These are phyloP conservation scores for Catharus ustulatus DNA, from an alignment of 2,797 vertebrate genomes.

Conservation along the genomic window DNA sequence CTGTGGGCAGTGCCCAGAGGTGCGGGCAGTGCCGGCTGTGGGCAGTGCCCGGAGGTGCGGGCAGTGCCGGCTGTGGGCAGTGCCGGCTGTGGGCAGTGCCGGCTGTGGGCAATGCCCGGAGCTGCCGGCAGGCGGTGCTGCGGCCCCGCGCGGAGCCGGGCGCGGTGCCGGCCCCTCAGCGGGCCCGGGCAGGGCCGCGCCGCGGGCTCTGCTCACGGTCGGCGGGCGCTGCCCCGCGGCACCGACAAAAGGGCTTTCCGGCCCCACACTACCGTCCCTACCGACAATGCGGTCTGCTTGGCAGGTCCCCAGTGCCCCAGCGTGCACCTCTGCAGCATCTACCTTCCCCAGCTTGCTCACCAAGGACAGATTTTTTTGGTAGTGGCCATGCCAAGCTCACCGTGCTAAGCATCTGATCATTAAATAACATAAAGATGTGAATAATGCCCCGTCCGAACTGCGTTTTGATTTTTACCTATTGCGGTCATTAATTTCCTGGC, in stretches of 20 bases:
- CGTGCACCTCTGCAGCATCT: not conserved
- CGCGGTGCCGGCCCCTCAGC: not conserved
- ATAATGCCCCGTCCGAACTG: not conserved
- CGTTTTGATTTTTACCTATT: not conserved
- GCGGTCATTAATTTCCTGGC: not conserved
- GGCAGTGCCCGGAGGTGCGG: too few species aligned
- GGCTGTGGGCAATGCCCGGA: not conserved
- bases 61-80: too few species aligned
- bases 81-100: too few species aligned
- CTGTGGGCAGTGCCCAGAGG: not conserved
- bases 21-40: too few species aligned
- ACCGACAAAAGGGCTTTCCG: too few species aligned
- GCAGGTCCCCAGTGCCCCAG: not conserved
- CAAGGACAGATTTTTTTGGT: not conserved
- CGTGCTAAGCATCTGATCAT: fast-evolving
- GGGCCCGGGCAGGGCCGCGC: not conserved
- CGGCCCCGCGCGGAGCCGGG: not conserved
- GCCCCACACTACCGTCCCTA: not conserved
- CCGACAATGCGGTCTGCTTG: not conserved
- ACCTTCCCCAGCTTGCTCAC: not conserved
- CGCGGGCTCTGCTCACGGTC: not conserved
- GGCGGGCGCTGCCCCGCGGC: not conserved
- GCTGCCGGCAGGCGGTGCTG: slow-evolving; percentile 23
- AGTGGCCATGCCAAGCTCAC: fast-evolving
- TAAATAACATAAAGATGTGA: not conserved